Evolutionary conservation across 2,888 invertebrate genomes (phyloP).

Genomic region (Dascillus cervinus): DNA sequence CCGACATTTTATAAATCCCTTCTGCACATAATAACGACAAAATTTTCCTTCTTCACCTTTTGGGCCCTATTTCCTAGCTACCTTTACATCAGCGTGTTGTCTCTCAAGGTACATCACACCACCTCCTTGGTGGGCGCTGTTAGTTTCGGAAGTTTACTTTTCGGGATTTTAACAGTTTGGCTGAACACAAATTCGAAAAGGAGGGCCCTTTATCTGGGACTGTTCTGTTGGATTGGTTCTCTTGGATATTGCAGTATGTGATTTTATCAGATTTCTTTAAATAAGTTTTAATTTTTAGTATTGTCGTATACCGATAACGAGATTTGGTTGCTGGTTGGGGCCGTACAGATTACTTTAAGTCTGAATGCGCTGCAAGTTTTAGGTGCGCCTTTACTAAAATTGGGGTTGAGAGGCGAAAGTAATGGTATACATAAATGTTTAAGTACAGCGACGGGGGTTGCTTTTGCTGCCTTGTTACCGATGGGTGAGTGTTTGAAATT

Average conservation of each 20-base stretch:
- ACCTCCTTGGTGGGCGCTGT: constrained; percentile 28
- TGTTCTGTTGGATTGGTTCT: constrained; percentile 47
- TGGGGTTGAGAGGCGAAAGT: constrained; percentile 31
- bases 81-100: constrained; percentile 35
- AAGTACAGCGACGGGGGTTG: constrained; percentile 28
- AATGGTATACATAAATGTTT: constrained; percentile 30
- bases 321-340: constrained; percentile 31
- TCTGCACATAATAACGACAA: constrained; percentile 47
- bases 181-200: constrained; percentile 29
- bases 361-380: constrained; percentile 32
- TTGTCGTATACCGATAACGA: constrained; percentile 30
- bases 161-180: constrained; percentile 28
- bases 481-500: constrained; percentile 32
- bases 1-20: constrained; percentile 50
- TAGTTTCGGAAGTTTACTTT: constrained; percentile 22
- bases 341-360: constrained; percentile 31
- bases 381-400: constrained; percentile 30
- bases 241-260: constrained; percentile 51
- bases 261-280: no score
- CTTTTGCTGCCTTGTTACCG: constrained; percentile 30
- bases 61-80: constrained; percentile 49
- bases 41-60: constrained; percentile 47
- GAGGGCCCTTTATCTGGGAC: constrained; percentile 31
- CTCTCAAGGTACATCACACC: constrained; percentile 25
- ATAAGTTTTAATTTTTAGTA: constrained; percentile 32